Evolutionary conservation across 2,113 vertebrate species (phyloP).

Genomic region (Macrotus californicus): DNA sequence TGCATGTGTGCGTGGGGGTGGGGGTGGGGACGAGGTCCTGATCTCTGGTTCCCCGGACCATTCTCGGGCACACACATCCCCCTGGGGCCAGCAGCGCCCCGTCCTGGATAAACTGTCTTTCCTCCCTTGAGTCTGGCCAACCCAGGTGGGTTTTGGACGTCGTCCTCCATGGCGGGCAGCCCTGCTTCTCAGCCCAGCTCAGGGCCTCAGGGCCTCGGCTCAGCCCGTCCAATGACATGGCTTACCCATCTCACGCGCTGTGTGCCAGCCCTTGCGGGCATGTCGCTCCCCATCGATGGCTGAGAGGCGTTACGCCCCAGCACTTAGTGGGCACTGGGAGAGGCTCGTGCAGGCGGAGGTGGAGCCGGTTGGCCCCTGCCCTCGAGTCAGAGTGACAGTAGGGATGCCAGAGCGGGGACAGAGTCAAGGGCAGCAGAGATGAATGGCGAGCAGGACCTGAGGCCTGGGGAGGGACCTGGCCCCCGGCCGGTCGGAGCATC

Average conservation of each 20-base stretch:
- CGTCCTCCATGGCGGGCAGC: neutral
- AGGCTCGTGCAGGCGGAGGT: neutral
- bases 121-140: fast-evolving
- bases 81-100: neutral
- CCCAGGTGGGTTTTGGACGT: fast-evolving
- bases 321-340: no score
- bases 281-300: fast-evolving
- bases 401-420: neutral
- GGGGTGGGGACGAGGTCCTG: neutral
- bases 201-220: fast-evolving
- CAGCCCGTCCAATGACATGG: fast-evolving
- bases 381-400: neutral
- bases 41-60: neutral
- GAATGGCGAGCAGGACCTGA: neutral
- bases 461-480: neutral
- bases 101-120: neutral
- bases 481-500: fast-evolving
- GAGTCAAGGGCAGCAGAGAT: neutral
- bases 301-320: fast-evolving
- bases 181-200: neutral
- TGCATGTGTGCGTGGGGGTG: neutral
- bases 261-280: neutral
- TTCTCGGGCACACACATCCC: fast-evolving
- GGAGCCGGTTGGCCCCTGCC: neutral
- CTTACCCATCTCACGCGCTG: fast-evolving